A percentile compares a stretch with the other conserved stretches of the same genome.
phyloP scores from a whole-genome alignment of 2,113 vertebrate genomes.

The Solea senegalensis region DNA sequence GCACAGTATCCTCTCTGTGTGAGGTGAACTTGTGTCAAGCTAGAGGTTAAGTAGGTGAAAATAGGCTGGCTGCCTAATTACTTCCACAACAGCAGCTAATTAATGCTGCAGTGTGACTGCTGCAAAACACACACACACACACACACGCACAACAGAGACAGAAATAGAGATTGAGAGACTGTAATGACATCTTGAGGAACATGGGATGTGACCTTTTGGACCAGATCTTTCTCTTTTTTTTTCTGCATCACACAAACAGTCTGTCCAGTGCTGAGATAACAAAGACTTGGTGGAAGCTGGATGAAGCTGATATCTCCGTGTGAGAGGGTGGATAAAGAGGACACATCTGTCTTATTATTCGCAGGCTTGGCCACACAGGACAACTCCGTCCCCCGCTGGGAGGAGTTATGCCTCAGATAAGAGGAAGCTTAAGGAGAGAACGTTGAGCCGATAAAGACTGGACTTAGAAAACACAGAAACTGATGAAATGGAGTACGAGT shows the following conservation, averaged over 20 bases:
- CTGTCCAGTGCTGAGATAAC: slow-evolving; percentile 20
- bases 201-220: slow-evolving; percentile 41
- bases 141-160: not conserved
- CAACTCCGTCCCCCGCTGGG: slow-evolving; percentile 26
- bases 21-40: slow-evolving; percentile 16
- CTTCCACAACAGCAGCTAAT: slow-evolving; percentile 46
- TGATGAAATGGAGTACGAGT: slow-evolving; percentile 42
- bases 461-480: slow-evolving; percentile 33
- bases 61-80: not conserved
- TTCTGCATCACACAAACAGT: slow-evolving; percentile 25
- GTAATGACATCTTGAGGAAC: slow-evolving; percentile 37
- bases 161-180: slow-evolving; percentile 10
- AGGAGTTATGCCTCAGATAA: slow-evolving; percentile 42
- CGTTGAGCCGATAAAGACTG: slow-evolving; percentile 42
- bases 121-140: too few relatives aligned
- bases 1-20: not conserved
- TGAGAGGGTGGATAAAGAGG: slow-evolving; percentile 30
- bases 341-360: slow-evolving; percentile 46
- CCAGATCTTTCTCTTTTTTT: slow-evolving; percentile 33
- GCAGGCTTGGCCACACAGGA: slow-evolving; percentile 36
- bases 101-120: slow-evolving; percentile 14
- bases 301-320: slow-evolving; percentile 31
- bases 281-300: slow-evolving; percentile 11
- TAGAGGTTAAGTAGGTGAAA: slow-evolving; percentile 1
- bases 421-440: slow-evolving; percentile 33